Evolutionary conservation across 2,113 vertebrate species (phyloP).

Genomic region (Lophura nycthemera): DNA sequence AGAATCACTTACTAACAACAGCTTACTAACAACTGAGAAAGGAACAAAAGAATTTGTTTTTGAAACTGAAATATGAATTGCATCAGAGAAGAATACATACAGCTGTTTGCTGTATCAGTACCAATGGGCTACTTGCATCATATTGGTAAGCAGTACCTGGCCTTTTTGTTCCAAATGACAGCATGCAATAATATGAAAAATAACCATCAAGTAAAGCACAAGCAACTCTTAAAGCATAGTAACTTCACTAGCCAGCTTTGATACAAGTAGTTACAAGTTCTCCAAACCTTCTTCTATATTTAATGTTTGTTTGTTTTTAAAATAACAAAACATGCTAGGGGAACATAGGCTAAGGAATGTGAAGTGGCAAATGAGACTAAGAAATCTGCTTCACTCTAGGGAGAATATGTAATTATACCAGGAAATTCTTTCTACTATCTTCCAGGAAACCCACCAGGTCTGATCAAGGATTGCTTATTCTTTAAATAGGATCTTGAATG

Average conservation of each 20-base stretch:
- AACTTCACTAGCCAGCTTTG: background rate
- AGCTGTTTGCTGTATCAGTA: background rate
- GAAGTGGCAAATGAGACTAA: conserved; percentile 2
- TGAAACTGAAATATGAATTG: background rate
- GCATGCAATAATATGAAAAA: background rate
- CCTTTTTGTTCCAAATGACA: background rate
- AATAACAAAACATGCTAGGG: background rate
- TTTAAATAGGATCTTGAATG: conserved; percentile 56
- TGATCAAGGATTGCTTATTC: conserved; percentile 39
- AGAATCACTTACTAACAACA: background rate
- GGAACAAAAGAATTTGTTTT: background rate
- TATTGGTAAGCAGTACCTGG: background rate
- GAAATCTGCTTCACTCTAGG: conserved; percentile 19
- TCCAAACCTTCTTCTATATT: background rate
- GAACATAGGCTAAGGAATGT: conserved; percentile 13
- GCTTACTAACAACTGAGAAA: background rate
- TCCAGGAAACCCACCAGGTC: conserved; percentile 64
- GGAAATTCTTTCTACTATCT: conserved; percentile 61
- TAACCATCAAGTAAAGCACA: background rate
- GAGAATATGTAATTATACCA: conserved; percentile 36
- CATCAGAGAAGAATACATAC: background rate
- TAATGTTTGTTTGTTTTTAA: background rate
- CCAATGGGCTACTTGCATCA: background rate
- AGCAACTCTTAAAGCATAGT: rapidly evolving
- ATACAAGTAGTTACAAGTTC: background rate